Evolutionary conservation across 2,888 invertebrate species (phyloP).

Genomic region (Drosophila lacicola): DNA sequence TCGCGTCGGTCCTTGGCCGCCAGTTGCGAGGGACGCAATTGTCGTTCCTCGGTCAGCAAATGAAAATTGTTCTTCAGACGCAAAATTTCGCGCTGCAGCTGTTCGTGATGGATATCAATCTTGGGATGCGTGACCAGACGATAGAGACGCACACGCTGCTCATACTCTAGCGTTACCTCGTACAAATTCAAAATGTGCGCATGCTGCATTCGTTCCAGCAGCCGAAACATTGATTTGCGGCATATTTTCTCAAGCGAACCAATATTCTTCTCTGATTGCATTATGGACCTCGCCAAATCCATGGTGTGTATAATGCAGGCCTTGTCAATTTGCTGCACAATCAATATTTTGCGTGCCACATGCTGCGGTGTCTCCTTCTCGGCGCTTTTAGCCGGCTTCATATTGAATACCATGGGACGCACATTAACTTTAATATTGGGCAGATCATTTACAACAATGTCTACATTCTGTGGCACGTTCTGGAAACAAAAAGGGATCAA

Average conservation of each 20-base stretch:
- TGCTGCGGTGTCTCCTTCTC: slow-evolving; percentile 61
- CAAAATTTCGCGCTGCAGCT: slow-evolving; percentile 72
- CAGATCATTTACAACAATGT: slow-evolving; percentile 65
- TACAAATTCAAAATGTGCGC: slow-evolving; percentile 68
- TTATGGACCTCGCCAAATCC: slow-evolving; percentile 86
- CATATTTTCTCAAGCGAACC: slow-evolving; percentile 87
- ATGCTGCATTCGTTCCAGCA: slow-evolving; percentile 87
- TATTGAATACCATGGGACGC: slow-evolving; percentile 39
- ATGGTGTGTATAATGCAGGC: slow-evolving; percentile 87
- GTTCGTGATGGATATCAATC: slow-evolving; percentile 69
- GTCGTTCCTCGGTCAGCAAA: slow-evolving; percentile 68
- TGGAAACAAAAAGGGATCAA: slow-evolving; percentile 22
- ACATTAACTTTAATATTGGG: slow-evolving; percentile 61
- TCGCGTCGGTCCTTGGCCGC: slow-evolving; percentile 40
- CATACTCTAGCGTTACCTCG: slow-evolving; percentile 74
- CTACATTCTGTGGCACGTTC: slow-evolving; percentile 57
- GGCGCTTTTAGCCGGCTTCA: slow-evolving; percentile 16
- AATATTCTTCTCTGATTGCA: slow-evolving; percentile 86
- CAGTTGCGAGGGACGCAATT: slow-evolving; percentile 27
- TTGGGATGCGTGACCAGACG: slow-evolving; percentile 82
- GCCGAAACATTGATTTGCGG: slow-evolving; percentile 87
- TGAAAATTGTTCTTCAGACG: slow-evolving; percentile 77
- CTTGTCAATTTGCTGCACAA: slow-evolving; percentile 87
- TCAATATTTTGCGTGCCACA: slow-evolving; percentile 87
- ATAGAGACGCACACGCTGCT: slow-evolving; percentile 68